Evolutionary conservation across 2,888 invertebrate genomes (phyloP), one percentile per base, ranked within the genome.

Genomic region (Drosophila incognita): DNA sequence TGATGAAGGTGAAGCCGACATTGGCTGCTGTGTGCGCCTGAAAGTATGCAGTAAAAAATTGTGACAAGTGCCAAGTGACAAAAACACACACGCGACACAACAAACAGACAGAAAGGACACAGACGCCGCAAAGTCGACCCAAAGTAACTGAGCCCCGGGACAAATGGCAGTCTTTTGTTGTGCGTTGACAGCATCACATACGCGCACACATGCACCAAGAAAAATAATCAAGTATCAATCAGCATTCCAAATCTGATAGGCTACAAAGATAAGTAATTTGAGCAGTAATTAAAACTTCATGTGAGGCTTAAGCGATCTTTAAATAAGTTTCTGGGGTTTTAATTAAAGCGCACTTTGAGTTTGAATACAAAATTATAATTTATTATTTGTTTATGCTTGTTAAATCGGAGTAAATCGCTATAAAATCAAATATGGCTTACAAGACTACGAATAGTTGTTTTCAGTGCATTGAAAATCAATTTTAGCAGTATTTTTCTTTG

Each of bases 41-140:
- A 67, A 69, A 82, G 89, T 79, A 84, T 84, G 83, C 89, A 79
- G 69, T 57, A 58, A 69, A 82, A 69, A 69, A 71, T n/a, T 0
- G 78, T 58, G 70, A 59, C 69, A 66, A 72, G 82, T 71, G 82
- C 58, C 77, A 83, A 81, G 74, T 72, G 81, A 83, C 66, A 73
- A 73, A 79, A 61, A 70, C 69, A 68, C 66, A 66, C 67, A 65
- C 56, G 62, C 68, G 38, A 64, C 66, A 71, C 59, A 67, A 64
- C 27, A 49, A 48, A 31, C 24, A n/a, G 36, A 49, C 69, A 59
- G 46, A 51, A 69, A 35, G 46, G 59, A 67, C 65, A 65, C 60
- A 69, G 63, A 58, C 66, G 56, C 53, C 24, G 40, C 61, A 71
- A 63, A 61, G 52, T 42, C 62, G 35, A 40, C 72, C 56, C 81